Evolutionary conservation across 2,113 vertebrate species (phyloP).

Genomic region (Martes martes): DNA sequence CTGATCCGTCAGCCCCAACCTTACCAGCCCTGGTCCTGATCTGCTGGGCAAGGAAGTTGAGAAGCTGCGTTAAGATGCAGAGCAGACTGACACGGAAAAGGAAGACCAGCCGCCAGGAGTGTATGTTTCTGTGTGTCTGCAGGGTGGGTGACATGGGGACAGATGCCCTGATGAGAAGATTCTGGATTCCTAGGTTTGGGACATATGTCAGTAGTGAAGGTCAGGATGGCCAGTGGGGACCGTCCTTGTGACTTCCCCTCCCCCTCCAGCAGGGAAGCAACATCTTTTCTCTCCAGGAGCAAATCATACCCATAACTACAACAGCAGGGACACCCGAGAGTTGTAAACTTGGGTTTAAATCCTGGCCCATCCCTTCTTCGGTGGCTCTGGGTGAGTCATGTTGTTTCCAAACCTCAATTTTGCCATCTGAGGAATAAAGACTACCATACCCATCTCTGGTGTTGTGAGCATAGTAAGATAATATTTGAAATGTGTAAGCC

Average conservation of each 20-base stretch:
- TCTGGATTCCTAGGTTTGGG: neutral
- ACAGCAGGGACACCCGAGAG: neutral
- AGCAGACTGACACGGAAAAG: neutral
- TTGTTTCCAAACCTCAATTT: neutral
- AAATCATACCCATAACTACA: neutral
- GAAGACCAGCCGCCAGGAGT: neutral
- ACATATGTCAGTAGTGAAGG: neutral
- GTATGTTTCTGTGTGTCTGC: neutral
- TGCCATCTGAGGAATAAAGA: neutral
- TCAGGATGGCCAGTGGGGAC: no score
- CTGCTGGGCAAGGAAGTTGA: neutral
- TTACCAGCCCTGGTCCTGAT: neutral
- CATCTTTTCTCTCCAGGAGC: neutral
- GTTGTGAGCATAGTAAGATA: neutral
- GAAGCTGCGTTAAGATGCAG: neutral
- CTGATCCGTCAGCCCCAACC: neutral
- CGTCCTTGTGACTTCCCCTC: neutral
- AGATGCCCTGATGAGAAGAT: neutral
- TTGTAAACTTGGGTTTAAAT: neutral
- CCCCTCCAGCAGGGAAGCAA: neutral
- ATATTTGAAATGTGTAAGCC: neutral
- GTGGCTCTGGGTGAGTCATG: neutral
- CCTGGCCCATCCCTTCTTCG: neutral
- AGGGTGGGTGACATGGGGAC: neutral
- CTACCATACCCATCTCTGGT: neutral